These are phyloP conservation scores for Vultur gryphus DNA, from an alignment of 2,797 vertebrate species.

Conservation along the genomic window DNA sequence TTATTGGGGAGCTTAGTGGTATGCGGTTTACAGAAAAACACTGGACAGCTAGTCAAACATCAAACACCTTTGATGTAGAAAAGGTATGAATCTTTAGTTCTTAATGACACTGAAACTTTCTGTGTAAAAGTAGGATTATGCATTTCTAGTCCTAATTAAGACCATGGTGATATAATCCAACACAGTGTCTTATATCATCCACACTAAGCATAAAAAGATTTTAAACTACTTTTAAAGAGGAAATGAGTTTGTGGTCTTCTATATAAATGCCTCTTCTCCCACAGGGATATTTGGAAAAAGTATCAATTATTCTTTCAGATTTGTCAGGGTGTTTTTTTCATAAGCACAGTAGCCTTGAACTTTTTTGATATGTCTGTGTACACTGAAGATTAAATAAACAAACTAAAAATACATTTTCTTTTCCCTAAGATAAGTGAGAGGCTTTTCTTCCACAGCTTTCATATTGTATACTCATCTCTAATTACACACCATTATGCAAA, in stretches of 20 bases:
- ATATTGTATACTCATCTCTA: neutral
- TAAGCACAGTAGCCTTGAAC: neutral
- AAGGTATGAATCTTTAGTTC: neutral
- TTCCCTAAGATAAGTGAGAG: neutral
- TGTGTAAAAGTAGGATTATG: neutral
- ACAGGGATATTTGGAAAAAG: neutral
- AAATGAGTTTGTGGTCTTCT: neutral
- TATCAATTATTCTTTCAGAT: neutral
- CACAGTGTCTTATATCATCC: neutral
- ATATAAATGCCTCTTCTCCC: neutral
- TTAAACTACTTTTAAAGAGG: neutral
- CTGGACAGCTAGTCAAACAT: neutral
- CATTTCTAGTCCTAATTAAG: neutral
- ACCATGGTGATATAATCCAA: neutral
- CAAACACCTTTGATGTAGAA: neutral
- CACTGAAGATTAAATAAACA: neutral
- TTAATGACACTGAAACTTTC: neutral
- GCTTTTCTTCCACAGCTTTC: neutral
- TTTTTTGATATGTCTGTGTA: neutral
- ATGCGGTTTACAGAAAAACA: neutral
- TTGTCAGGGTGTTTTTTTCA: neutral
- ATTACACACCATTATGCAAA: neutral
- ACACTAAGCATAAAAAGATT: neutral
- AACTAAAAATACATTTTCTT: neutral
- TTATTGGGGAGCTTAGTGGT: neutral